phyloP scores from a whole-genome alignment of 2,888 invertebrate genomes.

The Lydus trimaculatus region DNA sequence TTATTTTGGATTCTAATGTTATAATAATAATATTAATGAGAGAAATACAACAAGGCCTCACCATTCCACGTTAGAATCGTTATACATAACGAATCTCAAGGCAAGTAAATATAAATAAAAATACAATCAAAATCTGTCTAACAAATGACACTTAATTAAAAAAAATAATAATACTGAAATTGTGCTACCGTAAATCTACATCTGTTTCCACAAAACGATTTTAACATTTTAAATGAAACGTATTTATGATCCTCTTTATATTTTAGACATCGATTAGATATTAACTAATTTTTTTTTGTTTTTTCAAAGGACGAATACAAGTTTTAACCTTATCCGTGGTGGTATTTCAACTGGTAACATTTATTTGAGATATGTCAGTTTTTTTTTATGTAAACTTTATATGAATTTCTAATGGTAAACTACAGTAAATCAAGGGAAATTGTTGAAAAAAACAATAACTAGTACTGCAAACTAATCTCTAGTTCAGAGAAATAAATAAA shows the following conservation, averaged over 20 bases:
- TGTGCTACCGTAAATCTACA: too few relatives aligned
- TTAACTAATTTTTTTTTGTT: background rate
- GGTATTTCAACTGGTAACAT: background rate
- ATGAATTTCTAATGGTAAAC: background rate
- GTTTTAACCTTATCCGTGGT: background rate
- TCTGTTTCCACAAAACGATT: background rate
- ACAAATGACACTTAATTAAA: background rate
- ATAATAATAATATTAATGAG: constrained; percentile 46
- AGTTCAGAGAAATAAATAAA: constrained; percentile 23
- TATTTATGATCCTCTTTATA: background rate
- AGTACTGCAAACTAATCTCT: background rate
- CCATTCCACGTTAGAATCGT: constrained; percentile 54
- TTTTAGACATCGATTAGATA: background rate
- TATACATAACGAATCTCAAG: constrained; percentile 22
- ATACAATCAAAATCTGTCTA: background rate
- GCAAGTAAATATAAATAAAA: background rate
- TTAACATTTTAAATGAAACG: background rate
- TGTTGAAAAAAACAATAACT: background rate
- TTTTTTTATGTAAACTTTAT: background rate
- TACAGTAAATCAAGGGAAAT: background rate
- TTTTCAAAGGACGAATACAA: background rate
- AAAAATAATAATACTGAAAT: too few relatives aligned
- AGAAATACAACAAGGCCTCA: constrained; percentile 56
- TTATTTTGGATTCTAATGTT: constrained; percentile 43
- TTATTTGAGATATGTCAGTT: constrained; percentile 3